Percentiles rank a stretch among this genome's conserved stretches.
Conservation (phyloP, 1,140 invertebrate species). For the Plodia interpunctella region DNA sequence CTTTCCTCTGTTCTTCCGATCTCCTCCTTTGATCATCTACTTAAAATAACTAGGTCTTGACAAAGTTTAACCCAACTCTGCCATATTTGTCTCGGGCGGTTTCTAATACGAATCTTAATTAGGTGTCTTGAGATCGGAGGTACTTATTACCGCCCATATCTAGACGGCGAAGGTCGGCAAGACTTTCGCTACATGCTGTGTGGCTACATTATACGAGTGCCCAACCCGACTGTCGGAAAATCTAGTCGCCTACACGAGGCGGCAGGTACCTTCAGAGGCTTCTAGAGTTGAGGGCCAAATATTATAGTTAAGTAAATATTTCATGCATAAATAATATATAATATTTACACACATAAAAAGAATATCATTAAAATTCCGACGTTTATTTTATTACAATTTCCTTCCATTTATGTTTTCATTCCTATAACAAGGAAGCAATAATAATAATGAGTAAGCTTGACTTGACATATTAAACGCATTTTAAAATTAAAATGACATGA, state of each 20-base stretch:
- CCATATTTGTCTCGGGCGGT: not conserved
- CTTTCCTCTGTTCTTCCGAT: too few relatives aligned
- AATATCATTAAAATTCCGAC: too few relatives aligned
- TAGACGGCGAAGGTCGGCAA: slow-evolving; percentile 67
- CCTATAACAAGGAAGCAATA: too few relatives aligned
- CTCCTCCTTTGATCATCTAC: too few relatives aligned
- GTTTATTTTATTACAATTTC: too few relatives aligned
- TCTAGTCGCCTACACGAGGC: slow-evolving; percentile 61
- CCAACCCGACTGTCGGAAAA: slow-evolving; percentile 54
- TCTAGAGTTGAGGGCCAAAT: not conserved
- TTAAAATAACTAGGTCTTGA: too few relatives aligned
- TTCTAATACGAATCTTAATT: slow-evolving; percentile 23
- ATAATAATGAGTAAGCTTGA: too few relatives aligned
- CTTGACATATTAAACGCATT: not conserved
- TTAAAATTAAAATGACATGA: not conserved
- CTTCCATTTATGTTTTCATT: too few relatives aligned
- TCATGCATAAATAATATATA: too few relatives aligned
- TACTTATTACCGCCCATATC: slow-evolving; percentile 62
- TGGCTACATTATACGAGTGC: slow-evolving; percentile 43
- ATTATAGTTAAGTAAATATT: too few relatives aligned
- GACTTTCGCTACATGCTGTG: slow-evolving; percentile 59
- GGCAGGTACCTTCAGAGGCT: slow-evolving; percentile 2
- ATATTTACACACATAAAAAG: too few relatives aligned
- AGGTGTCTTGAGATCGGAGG: slow-evolving; percentile 39
- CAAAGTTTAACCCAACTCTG: not conserved